Evolutionary conservation across 1,140 invertebrate genomes (phyloP).

Genomic region (Gonatopus flavifemur): DNA sequence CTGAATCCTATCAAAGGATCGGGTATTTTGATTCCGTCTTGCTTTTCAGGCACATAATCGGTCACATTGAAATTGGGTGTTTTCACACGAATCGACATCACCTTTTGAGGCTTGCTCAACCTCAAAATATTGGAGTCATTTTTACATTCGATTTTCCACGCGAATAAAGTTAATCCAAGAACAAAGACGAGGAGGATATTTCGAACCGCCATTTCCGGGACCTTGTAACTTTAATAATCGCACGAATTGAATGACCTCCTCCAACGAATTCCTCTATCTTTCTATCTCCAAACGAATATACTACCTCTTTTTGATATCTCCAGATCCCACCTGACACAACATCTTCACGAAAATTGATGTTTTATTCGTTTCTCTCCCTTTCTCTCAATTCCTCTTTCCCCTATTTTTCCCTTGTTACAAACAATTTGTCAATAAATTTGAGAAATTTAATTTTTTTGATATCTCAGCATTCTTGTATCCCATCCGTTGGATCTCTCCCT

Average conservation of each 20-base stretch:
- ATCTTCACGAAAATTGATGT: neutral
- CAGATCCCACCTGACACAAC: neutral
- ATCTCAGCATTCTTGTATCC: no score
- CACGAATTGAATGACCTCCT: neutral
- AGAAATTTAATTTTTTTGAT: no score
- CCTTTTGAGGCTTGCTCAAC: constrained; percentile 29
- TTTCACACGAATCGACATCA: neutral
- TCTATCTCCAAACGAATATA: neutral
- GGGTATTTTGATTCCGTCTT: neutral
- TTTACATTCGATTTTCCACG: no score
- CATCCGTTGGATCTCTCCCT: no score
- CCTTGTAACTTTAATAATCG: constrained; percentile 6
- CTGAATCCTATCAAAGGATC: constrained; percentile 34
- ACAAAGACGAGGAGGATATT: neutral
- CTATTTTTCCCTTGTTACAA: no score
- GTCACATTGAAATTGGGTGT: constrained; percentile 18
- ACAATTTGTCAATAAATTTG: no score
- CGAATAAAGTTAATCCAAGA: neutral
- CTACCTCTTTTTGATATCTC: neutral
- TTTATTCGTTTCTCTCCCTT: neutral
- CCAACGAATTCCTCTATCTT: neutral
- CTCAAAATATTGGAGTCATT: constrained; percentile 45
- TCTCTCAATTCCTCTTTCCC: neutral
- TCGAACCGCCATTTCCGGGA: neutral
- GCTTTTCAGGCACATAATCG: constrained; percentile 7